Evolutionary conservation across 2,797 vertebrate genomes (phyloP).

Genomic region (Tragelaphus oryx): DNA sequence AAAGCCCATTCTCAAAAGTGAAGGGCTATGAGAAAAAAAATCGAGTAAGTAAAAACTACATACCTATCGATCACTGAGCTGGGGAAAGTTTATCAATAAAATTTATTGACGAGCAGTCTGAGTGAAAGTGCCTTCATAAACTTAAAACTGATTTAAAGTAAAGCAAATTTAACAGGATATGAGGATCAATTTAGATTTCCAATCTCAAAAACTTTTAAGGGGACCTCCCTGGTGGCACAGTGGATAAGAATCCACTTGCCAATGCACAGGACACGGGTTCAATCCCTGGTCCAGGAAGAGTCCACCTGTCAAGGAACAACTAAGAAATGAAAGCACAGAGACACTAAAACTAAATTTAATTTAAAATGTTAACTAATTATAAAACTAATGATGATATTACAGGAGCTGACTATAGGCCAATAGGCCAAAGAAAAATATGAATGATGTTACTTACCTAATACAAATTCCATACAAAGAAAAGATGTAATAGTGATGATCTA

Average conservation of each 20-base stretch:
- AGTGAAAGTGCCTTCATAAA: background rate
- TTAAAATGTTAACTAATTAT: background rate
- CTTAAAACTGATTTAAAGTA: background rate
- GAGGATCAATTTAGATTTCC: background rate
- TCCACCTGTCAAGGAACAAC: background rate
- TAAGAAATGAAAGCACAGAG: background rate
- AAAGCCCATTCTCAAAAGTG: background rate
- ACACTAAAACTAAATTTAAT: background rate
- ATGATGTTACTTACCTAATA: background rate
- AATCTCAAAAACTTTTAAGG: background rate
- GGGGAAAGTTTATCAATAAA: background rate
- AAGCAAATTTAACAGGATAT: background rate
- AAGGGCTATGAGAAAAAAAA: background rate
- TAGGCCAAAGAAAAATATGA: background rate
- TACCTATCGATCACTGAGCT: background rate
- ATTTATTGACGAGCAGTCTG: background rate
- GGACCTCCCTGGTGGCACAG: background rate
- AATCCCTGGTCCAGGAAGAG: background rate
- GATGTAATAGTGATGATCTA: background rate
- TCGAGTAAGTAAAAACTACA: background rate
- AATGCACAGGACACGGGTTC: background rate
- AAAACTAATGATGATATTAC: background rate
- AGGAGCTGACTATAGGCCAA: background rate
- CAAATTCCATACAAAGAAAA: constrained; percentile 26
- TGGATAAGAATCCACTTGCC: background rate